Evolutionary conservation across 64 coral and sea anemone genomes (phyloP).

Genomic region (Montipora capricornis): DNA sequence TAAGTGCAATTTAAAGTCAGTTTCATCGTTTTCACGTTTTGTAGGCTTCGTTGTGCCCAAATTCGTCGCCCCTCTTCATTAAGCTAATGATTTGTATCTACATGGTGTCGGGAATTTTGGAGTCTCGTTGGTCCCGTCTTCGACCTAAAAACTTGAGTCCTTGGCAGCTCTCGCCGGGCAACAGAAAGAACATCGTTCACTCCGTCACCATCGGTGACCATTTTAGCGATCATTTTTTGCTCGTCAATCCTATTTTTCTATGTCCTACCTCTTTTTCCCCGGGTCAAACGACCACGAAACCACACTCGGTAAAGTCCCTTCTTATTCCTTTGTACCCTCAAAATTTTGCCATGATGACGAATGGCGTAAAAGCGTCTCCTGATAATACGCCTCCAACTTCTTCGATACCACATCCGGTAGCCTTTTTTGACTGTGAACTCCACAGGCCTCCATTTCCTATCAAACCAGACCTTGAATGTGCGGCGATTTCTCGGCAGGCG

Average conservation of each 20-base stretch:
- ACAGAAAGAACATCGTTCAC: no score
- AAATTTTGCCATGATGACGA: not conserved
- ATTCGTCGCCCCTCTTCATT: no score
- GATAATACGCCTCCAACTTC: not conserved
- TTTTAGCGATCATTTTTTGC: no score
- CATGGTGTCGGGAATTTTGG: not conserved
- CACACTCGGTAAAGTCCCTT: not conserved
- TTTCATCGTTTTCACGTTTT: no score
- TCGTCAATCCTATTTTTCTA: no score
- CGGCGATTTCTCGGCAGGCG: not conserved
- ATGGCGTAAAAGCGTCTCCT: not conserved
- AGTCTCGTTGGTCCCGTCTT: no score
- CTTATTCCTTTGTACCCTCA: not conserved
- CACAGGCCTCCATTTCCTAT: not conserved
- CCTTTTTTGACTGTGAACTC: not conserved
- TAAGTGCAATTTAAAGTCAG: no score
- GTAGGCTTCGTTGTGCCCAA: no score
- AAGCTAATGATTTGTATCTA: no score
- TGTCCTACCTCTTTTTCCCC: constrained; percentile 14
- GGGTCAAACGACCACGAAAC: not conserved
- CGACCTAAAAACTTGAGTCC: no score
- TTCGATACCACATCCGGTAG: not conserved
- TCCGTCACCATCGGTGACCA: no score
- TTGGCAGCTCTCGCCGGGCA: no score
- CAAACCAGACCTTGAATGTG: not conserved